phyloP scores from a whole-genome alignment of 2,888 invertebrate species.

The Brachypalpus laphriformis region DNA sequence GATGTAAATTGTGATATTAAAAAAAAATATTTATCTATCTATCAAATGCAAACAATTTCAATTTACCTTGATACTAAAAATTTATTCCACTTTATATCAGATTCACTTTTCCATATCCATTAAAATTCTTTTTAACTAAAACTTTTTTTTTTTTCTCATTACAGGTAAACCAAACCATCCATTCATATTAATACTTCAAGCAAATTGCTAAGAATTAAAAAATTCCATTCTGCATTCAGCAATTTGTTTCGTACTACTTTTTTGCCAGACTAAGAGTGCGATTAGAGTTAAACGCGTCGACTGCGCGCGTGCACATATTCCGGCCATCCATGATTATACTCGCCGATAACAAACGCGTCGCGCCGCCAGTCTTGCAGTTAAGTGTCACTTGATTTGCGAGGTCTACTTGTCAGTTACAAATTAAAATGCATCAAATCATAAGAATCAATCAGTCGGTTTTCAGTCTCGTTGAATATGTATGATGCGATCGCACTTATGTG shows the following conservation, averaged over 20 bases:
- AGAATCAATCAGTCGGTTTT: conserved; percentile 59
- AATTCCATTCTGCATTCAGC: conserved; percentile 68
- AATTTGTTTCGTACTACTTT: conserved; percentile 52
- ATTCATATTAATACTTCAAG: conserved; percentile 50
- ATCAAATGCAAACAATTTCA: conserved; percentile 43
- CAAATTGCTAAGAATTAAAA: conserved; percentile 67
- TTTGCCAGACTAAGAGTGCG: conserved; percentile 18
- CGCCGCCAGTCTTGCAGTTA: conserved; percentile 22
- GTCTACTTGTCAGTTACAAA: conserved; percentile 60
- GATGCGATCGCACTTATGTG: conserved; percentile 47
- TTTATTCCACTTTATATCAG: conserved; percentile 29
- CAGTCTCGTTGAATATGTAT: conserved; percentile 56
- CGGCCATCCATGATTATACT: conserved; percentile 20
- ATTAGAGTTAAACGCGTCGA: conserved; percentile 36
- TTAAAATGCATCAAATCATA: conserved; percentile 72
- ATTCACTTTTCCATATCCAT: conserved; percentile 42
- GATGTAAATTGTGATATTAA: too few relatives aligned
- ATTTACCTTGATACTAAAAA: conserved; percentile 24
- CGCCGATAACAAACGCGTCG: conserved; percentile 36
- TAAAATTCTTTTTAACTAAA: conserved; percentile 59
- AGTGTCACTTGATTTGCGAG: conserved; percentile 68
- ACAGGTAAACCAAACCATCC: conserved; percentile 60
- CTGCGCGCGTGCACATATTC: neutral
- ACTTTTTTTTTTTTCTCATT: conserved; percentile 43
- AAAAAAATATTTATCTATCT: too few relatives aligned